Conservation (phyloP, 2,113 vertebrate species). For the Mungos mungo region DNA sequence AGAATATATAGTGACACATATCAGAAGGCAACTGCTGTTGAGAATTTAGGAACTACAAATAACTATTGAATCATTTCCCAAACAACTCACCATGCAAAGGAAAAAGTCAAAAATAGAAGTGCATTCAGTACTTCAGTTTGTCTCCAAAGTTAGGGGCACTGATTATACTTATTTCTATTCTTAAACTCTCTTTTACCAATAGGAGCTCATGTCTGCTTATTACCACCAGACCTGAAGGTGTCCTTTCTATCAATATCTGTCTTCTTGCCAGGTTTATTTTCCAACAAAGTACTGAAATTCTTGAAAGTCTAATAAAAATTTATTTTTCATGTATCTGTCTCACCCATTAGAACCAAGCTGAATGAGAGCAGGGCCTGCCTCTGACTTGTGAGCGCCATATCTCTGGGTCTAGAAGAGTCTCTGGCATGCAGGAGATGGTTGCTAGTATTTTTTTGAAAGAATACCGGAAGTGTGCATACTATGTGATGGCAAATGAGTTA, state of each 20-base stretch:
- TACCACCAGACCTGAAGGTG: background rate
- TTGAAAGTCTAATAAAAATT: conserved; percentile 31
- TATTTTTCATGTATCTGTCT: conserved; percentile 4
- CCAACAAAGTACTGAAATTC: conserved; percentile 12
- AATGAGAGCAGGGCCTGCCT: background rate
- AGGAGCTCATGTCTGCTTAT: conserved; percentile 11
- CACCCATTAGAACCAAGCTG: background rate
- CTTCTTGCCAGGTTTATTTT: conserved; percentile 41
- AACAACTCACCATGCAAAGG: conserved; percentile 63
- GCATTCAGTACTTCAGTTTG: conserved; percentile 56
- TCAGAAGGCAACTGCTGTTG: conserved; percentile 76
- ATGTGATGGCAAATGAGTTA: background rate
- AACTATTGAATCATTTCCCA: conserved; percentile 76
- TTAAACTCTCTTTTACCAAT: background rate
- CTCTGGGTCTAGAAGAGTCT: background rate
- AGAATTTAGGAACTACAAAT: conserved; percentile 77
- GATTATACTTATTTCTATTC: conserved; percentile 55
- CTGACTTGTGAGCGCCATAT: background rate
- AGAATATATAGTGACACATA: conserved; percentile 75
- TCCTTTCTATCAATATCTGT: conserved; percentile 8
- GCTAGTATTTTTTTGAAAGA: background rate
- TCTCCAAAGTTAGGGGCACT: conserved; percentile 64
- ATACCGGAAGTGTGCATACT: background rate
- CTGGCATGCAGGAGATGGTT: background rate
- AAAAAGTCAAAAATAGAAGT: conserved; percentile 65